Percentiles rank a stretch among this genome's conserved stretches.
Conservation (phyloP, 2,113 vertebrate species). For the Ancistrus triradiatus region DNA sequence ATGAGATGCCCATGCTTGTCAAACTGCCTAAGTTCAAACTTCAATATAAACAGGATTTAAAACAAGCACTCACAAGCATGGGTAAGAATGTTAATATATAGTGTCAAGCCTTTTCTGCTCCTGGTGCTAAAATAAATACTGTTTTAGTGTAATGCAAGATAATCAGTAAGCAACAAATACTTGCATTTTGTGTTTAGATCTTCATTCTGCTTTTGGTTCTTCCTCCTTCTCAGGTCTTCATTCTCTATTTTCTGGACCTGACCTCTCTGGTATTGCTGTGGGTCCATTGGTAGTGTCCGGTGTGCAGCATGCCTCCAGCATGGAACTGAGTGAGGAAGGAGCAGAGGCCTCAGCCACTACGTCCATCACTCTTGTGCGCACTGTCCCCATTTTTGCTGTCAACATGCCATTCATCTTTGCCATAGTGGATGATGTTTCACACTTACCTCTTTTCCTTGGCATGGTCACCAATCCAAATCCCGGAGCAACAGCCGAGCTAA, state of each 20-base stretch:
- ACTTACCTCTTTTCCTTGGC: conserved; percentile 81
- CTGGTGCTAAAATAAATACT: not conserved
- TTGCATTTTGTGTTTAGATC: not conserved
- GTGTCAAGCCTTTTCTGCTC: not conserved
- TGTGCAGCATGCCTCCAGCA: conserved; percentile 74
- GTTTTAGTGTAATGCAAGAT: too few species aligned
- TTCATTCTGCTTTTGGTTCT: not conserved
- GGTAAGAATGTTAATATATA: conserved; percentile 67
- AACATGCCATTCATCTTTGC: conserved; percentile 83
- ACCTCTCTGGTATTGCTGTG: conserved; percentile 74
- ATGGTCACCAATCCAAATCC: conserved; percentile 80
- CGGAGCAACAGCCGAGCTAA: conserved; percentile 23
- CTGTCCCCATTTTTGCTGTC: conserved; percentile 70
- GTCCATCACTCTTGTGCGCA: conserved; percentile 63
- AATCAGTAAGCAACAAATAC: too few species aligned
- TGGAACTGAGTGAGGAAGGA: conserved; percentile 82
- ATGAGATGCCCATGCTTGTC: conserved; percentile 73
- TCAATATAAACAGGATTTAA: conserved; percentile 77
- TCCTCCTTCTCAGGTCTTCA: conserved; percentile 69
- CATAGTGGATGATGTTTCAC: conserved; percentile 71
- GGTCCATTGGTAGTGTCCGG: conserved; percentile 72
- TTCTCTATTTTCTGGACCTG: conserved; percentile 73
- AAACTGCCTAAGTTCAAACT: conserved; percentile 82
- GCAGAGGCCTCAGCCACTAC: conserved; percentile 79
- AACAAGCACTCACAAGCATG: conserved; percentile 70